Evolutionary conservation across 2,888 invertebrate genomes (phyloP).

Genomic region (Lasioglossum zephyrum): DNA sequence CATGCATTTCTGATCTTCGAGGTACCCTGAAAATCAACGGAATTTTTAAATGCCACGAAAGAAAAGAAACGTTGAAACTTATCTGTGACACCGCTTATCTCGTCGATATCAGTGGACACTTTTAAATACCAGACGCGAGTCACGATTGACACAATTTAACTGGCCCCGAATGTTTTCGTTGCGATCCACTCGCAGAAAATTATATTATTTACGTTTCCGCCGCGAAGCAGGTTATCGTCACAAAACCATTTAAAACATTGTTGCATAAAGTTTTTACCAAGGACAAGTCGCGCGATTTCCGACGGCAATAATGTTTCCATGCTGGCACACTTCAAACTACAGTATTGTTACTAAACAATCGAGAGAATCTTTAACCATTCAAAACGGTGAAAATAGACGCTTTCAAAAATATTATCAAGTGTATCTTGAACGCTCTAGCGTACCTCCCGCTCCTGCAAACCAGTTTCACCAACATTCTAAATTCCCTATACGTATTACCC

Average conservation of each 20-base stretch:
- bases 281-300: conserved; percentile 82
- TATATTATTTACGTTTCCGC: conserved; percentile 55
- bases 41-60: background rate
- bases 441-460: background rate
- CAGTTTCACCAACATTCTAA: conserved; percentile 49
- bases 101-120: background rate
- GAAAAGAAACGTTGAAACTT: background rate
- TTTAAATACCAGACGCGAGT: background rate
- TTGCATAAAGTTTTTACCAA: conserved; percentile 76
- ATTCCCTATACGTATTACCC: background rate
- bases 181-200: background rate
- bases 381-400: conserved; percentile 4
- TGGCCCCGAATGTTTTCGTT: background rate
- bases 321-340: background rate
- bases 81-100: background rate
- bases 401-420: conserved; percentile 16
- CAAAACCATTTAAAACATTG: background rate
- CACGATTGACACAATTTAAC: background rate
- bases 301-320: conserved; percentile 83
- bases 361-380: background rate
- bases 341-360: background rate
- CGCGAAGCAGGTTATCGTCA: conserved; percentile 58
- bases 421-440: conserved; percentile 1
- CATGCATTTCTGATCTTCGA: conserved; percentile 73
- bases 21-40: conserved; percentile 76